Evolutionary conservation across 2,113 vertebrate genomes (phyloP).

Genomic region (Lethenteron camtschaticum): DNA sequence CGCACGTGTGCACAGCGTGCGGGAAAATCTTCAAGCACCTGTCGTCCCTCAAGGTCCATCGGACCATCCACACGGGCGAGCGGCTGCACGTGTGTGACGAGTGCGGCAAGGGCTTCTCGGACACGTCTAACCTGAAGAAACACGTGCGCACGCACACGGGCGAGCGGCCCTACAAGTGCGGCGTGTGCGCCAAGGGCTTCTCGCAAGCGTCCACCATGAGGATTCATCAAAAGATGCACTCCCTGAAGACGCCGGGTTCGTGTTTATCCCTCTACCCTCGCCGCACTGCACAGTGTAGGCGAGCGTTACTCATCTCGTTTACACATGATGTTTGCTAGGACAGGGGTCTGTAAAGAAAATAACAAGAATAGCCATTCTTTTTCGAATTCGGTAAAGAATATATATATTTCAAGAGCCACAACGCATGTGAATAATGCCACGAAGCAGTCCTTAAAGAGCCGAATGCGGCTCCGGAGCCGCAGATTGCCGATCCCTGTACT

Average conservation of each 20-base stretch:
- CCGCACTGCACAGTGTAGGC: too few species aligned
- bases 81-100: constrained; percentile 61
- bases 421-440: too few species aligned
- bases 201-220: constrained; percentile 89
- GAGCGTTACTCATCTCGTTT: too few species aligned
- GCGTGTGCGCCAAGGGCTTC: constrained; percentile 96
- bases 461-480: too few species aligned
- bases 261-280: too few species aligned
- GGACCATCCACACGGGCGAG: constrained; percentile 4
- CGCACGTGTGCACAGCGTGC: background rate
- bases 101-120: constrained; percentile 74
- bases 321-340: too few species aligned
- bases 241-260: constrained; percentile 13
- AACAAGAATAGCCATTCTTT: too few species aligned
- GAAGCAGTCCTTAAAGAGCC: too few species aligned
- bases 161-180: constrained; percentile 92
- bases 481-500: too few species aligned
- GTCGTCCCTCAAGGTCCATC: background rate
- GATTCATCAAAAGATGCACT: constrained; percentile 90
- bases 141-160: constrained; percentile 96
- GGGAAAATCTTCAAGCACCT: background rate
- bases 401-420: too few species aligned
- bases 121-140: constrained; percentile 81
- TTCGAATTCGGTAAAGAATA: too few species aligned
- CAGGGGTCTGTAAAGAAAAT: too few species aligned